Evolutionary conservation across 2,797 vertebrate species (phyloP).

Genomic region (Taenioides sp.): DNA sequence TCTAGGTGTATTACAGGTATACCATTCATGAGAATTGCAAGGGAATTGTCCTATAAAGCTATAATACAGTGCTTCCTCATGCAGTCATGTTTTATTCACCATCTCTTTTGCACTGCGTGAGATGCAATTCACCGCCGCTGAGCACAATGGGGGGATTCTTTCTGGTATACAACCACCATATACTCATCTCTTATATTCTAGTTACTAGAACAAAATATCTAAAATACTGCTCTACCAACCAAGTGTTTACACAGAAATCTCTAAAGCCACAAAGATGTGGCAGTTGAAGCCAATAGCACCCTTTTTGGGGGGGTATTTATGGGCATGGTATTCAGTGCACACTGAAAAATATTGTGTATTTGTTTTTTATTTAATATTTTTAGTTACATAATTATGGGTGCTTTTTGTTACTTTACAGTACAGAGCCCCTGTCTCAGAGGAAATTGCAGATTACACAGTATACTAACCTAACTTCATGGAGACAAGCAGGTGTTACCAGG

Average conservation of each 20-base stretch:
- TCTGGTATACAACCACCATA: slow-evolving; percentile 13
- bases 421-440: too few relatives aligned
- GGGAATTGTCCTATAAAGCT: slow-evolving; percentile 76
- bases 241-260: slow-evolving; percentile 20
- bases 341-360: not conserved
- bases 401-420: not conserved
- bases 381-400: not conserved
- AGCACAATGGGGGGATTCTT: slow-evolving; percentile 30
- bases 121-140: slow-evolving; percentile 45
- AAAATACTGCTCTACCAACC: slow-evolving; percentile 22
- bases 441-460: too few relatives aligned
- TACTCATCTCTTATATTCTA: slow-evolving; percentile 30
- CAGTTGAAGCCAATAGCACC: not conserved
- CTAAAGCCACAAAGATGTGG: not conserved
- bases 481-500: too few relatives aligned
- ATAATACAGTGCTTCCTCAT: slow-evolving; percentile 67
- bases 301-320: not conserved
- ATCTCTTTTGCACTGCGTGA: slow-evolving; percentile 48
- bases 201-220: slow-evolving; percentile 7
- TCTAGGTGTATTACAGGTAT: slow-evolving; percentile 72
- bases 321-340: not conserved
- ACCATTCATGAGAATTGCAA: slow-evolving; percentile 70
- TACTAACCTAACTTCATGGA: too few relatives aligned
- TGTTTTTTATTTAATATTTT: not conserved
- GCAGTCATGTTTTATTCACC: slow-evolving; percentile 79